Base-by-base conservation (phyloP, 2,888 invertebrate genomes). In the Hybos culiciformis region DNA sequence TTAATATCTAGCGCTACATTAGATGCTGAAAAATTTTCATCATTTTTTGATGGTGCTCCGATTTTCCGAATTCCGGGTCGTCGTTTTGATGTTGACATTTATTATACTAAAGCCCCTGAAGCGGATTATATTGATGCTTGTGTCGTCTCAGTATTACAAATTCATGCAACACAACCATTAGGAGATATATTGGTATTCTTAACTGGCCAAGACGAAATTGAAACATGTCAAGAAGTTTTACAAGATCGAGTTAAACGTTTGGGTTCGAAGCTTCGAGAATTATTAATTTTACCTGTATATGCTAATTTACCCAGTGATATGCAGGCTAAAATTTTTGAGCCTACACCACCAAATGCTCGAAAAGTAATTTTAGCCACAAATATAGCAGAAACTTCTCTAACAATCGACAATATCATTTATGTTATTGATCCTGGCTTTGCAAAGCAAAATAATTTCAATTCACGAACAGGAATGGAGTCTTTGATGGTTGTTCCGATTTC, bases 401-500 rank as follows among this genome's bases (percentile, higher is more conserved):
- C 98, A 1, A 99, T 99, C 53, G 97, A 98, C 62, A 97, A 97
- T 56, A 98, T 98, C 50, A 83, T 92, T 47, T 99, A 93, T 68
- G 98, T 98, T 0, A 94, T 98, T 51, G 98, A 98, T 70, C 94
- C 97, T n/a, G 98, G 98, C 1, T 99, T 96, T 70, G 91, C 92
- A 37, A 98, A 98, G 63, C 96, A 97, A 68, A 97, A 97, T 61
- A 93, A 94, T 67, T 99, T 94, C 59, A 87, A 97, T 69, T 93
- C 97, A 0, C 75, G 92, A 52, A 94, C 94, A 1, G 97, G 97
- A 19, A 97, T 99, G 90, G 97, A 98, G 62, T 94, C 94, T 53
- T 72, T 99, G 46, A 87, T 93, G 71, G 93, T 98, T 4, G 93
- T 93, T n/a, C 97, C 97, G 4, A 92, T 98, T 50, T 97, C 96